These are phyloP conservation scores for Solenopsis invicta DNA, from an alignment of 1,140 invertebrate species.

Conservation along the genomic window DNA sequence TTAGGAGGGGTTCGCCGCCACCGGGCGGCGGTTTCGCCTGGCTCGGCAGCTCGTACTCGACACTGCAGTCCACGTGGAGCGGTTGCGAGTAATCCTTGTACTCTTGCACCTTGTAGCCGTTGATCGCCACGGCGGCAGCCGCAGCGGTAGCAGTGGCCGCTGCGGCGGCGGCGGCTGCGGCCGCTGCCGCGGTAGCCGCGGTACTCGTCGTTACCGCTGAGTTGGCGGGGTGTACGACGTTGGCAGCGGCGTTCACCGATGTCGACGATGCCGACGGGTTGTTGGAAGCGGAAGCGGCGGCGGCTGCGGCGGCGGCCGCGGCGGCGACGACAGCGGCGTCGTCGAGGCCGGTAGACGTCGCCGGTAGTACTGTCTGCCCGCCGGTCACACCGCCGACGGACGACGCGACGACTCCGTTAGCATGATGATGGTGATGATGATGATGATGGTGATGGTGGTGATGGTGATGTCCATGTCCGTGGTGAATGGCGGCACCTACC, in stretches of 20 bases:
- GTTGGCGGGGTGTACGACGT: conserved; percentile 35
- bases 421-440: conserved; percentile 73
- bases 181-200: conserved; percentile 55
- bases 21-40: conserved; percentile 93
- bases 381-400: conserved; percentile 40
- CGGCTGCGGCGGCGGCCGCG: conserved; percentile 43
- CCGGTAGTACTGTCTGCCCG: conserved; percentile 68
- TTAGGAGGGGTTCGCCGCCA: conserved; percentile 92
- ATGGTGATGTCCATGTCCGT: conserved; percentile 71
- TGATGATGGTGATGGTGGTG: conserved; percentile 73
- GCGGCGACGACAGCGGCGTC: conserved; percentile 50
- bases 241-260: not conserved
- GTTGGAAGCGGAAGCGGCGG: no score
- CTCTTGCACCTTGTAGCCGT: conserved; percentile 69
- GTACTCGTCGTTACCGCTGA: conserved; percentile 44
- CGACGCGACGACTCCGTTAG: conserved; percentile 36
- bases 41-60: conserved; percentile 94
- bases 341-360: conserved; percentile 65
- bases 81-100: conserved; percentile 91
- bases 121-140: conserved; percentile 65
- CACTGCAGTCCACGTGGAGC: conserved; percentile 94
- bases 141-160: no score
- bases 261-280: no score
- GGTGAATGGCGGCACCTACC: conserved; percentile 74
- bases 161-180: conserved; percentile 61